Percentiles rank a stretch among this genome's conserved stretches.
phyloP scores from a whole-genome alignment of 1,140 invertebrate species.

The Papilio polyxenes region DNA sequence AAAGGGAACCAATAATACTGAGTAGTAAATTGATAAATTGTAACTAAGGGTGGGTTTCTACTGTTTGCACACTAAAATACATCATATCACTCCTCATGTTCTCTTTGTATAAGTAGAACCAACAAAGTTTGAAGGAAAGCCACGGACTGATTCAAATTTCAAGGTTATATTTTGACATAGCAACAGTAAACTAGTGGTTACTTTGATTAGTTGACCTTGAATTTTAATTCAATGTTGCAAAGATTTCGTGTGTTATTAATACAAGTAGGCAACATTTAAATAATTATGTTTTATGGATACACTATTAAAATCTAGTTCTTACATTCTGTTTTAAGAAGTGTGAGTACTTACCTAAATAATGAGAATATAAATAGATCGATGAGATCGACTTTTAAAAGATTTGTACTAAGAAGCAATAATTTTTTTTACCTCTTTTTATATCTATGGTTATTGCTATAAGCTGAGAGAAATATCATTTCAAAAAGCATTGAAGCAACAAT shows the following conservation, averaged over 20 bases:
- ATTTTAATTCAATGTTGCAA: not conserved
- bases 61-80: too few relatives aligned
- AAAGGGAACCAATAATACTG: not conserved
- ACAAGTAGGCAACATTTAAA: not conserved
- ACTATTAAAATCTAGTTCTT: too few relatives aligned
- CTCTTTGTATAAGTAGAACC: too few relatives aligned
- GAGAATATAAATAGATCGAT: too few relatives aligned
- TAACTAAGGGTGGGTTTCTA: not conserved
- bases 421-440: not conserved
- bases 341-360: too few relatives aligned
- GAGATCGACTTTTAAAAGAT: too few relatives aligned
- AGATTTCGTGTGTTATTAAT: not conserved
- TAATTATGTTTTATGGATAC: not conserved
- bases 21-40: not conserved
- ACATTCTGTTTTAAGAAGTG: too few relatives aligned
- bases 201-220: not conserved
- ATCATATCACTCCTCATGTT: too few relatives aligned
- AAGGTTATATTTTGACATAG: not conserved
- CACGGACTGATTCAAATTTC: too few relatives aligned
- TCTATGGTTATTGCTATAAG: not conserved
- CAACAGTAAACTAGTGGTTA: not conserved
- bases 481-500: conserved; percentile 7
- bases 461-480: not conserved
- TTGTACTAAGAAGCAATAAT: not conserved
- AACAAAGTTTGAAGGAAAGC: too few relatives aligned